Conservation (phyloP, 2,888 invertebrate species). For the Metalampra italica region DNA sequence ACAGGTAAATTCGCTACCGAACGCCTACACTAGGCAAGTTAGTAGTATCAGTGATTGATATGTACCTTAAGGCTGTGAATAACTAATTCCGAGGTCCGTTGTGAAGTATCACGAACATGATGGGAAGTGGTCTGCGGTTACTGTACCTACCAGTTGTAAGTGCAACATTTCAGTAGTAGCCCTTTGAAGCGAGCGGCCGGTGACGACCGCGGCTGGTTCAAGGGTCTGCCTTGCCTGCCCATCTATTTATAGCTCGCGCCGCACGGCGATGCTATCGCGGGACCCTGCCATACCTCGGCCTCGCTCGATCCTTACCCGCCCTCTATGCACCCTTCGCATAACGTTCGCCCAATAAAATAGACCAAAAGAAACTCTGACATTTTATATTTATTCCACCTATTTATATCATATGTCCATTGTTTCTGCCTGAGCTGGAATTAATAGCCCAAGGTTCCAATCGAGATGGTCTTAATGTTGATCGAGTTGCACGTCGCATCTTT, state of each 20-base stretch:
- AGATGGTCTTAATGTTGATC: constrained; percentile 52
- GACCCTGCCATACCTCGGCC: constrained; percentile 48
- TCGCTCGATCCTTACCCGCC: constrained; percentile 64
- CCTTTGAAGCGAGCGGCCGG: constrained; percentile 51
- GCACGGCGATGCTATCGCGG: constrained; percentile 67
- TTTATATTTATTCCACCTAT: constrained; percentile 71
- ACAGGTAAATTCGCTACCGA: too few species aligned
- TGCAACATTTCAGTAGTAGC: constrained; percentile 24
- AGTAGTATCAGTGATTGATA: too few species aligned
- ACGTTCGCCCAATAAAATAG: constrained; percentile 66
- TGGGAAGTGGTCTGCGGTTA: constrained; percentile 3
- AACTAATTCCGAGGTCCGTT: background rate
- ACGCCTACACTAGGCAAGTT: too few species aligned
- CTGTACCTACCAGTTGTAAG: background rate
- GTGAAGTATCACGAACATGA: background rate
- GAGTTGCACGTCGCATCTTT: constrained; percentile 36
- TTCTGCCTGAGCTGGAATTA: constrained; percentile 59
- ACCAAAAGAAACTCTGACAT: constrained; percentile 57
- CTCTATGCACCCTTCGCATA: constrained; percentile 67
- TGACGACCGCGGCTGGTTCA: constrained; percentile 69
- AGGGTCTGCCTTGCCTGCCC: constrained; percentile 62
- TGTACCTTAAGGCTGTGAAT: too few species aligned
- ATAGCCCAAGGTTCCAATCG: constrained; percentile 48
- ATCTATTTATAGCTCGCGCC: constrained; percentile 70
- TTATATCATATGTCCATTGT: constrained; percentile 73